A percentile compares a stretch with the other conserved stretches of the same genome.
Conservation (phyloP, 2,888 invertebrate species). For the Scaptomyza reducta region DNA sequence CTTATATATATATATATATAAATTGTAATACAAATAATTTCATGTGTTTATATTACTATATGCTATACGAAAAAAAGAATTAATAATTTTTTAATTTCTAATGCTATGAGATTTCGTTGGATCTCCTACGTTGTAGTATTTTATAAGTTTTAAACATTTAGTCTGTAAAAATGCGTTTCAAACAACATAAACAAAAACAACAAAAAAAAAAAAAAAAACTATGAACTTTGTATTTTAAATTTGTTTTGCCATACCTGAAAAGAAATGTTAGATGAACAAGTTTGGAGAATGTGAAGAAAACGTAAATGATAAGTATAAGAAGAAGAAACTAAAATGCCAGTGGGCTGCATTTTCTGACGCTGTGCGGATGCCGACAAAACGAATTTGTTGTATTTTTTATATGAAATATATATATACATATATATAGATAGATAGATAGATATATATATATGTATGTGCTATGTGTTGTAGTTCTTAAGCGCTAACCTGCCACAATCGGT, state of each 20-base stretch:
- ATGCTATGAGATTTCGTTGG: slow-evolving; percentile 75
- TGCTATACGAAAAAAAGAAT: slow-evolving; percentile 7
- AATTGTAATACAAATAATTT: slow-evolving; percentile 55
- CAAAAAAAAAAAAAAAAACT: slow-evolving; percentile 27
- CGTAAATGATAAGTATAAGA: slow-evolving; percentile 2
- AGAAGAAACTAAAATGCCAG: slow-evolving; percentile 18
- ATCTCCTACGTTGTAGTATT: slow-evolving; percentile 78
- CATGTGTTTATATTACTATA: slow-evolving; percentile 57
- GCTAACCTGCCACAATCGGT: slow-evolving; percentile 62
- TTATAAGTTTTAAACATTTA: slow-evolving; percentile 74
- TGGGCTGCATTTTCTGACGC: slow-evolving; percentile 48
- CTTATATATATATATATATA: slow-evolving; percentile 34
- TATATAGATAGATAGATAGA: slow-evolving; percentile 29
- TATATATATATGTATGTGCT: slow-evolving; percentile 53
- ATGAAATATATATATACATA: slow-evolving; percentile 49
- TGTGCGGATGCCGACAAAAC: slow-evolving; percentile 52
- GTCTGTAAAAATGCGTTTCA: slow-evolving; percentile 63
- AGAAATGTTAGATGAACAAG: slow-evolving; percentile 47
- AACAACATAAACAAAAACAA: slow-evolving; percentile 35
- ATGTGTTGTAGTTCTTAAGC: slow-evolving; percentile 68
- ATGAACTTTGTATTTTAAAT: slow-evolving; percentile 55
- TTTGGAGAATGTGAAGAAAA: slow-evolving; percentile 35
- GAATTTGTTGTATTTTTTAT: slow-evolving; percentile 76
- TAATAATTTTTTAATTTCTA: slow-evolving; percentile 49
- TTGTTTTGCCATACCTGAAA: slow-evolving; percentile 69